Conservation (phyloP, 2,113 vertebrate genomes). For the Verasper variegatus region DNA sequence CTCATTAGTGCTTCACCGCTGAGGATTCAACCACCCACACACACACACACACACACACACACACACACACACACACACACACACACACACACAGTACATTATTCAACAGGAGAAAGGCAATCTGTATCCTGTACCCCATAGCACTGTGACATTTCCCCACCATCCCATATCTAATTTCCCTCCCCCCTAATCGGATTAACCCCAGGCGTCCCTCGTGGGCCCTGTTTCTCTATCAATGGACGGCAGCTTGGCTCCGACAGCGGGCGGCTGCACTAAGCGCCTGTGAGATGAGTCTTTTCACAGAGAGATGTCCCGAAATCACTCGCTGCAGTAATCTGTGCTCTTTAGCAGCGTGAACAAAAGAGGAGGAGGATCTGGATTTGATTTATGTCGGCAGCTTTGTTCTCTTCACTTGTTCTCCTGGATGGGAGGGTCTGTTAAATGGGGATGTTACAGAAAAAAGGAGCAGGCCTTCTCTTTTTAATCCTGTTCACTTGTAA, state of each 20-base stretch:
- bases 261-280: not conserved
- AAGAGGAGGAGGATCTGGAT: conserved; percentile 41
- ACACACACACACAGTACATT: conserved; percentile 4
- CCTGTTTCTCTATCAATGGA: conserved; percentile 46
- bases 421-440: conserved; percentile 21
- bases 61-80: conserved; percentile 23
- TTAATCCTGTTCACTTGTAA: conserved; percentile 31
- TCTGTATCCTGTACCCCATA: not conserved
- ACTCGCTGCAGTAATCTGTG: conserved; percentile 34
- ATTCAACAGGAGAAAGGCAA: too few relatives aligned
- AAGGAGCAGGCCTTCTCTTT: not conserved
- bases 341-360: conserved; percentile 10
- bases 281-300: conserved; percentile 30
- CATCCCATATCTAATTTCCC: conserved; percentile 59
- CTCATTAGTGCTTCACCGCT: too few relatives aligned
- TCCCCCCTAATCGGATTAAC: conserved; percentile 69
- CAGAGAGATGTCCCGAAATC: not conserved
- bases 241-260: conserved; percentile 22
- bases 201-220: conserved; percentile 15
- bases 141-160: conserved; percentile 47
- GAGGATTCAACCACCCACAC: conserved; percentile 1
- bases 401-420: conserved; percentile 37
- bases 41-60: conserved; percentile 24
- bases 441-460: conserved; percentile 6
- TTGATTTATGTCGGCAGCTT: conserved; percentile 45